These are phyloP conservation scores for Nothoprocta pentlandii DNA, from an alignment of 2,113 vertebrate genomes.

Conservation along the genomic window DNA sequence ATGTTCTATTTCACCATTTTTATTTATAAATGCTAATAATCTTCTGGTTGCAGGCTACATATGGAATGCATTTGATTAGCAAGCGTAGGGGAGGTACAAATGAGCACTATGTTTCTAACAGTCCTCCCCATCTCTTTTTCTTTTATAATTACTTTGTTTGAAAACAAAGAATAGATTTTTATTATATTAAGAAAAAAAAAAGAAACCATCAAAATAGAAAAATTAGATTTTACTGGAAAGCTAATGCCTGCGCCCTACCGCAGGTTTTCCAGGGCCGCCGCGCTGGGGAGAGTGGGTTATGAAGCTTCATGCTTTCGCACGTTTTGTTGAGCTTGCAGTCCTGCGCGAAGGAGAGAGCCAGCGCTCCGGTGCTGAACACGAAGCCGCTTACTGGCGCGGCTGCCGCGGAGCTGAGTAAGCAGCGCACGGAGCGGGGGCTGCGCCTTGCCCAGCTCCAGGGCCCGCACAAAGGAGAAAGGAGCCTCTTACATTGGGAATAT, in stretches of 20 bases:
- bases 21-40: not conserved
- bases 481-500: not conserved
- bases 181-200: not conserved
- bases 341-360: conserved; percentile 70
- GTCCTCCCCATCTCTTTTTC: not conserved
- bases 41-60: not conserved
- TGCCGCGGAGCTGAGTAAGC: conserved; percentile 79
- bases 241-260: conserved; percentile 59
- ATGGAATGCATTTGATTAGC: not conserved
- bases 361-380: conserved; percentile 78
- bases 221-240: conserved; percentile 54
- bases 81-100: not conserved
- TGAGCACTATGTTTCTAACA: not conserved
- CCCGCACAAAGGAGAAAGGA: conserved; percentile 12
- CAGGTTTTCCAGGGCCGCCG: conserved; percentile 54
- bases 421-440: conserved; percentile 43
- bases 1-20: not conserved
- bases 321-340: conserved; percentile 82
- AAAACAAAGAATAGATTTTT: not conserved
- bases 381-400: conserved; percentile 81
- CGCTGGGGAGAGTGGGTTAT: conserved; percentile 56
- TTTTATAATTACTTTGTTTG: not conserved
- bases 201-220: not conserved
- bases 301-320: conserved; percentile 69
- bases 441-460: conserved; percentile 13